Evolutionary conservation across 2,113 vertebrate genomes (phyloP).

Genomic region (Microtus montanus): DNA sequence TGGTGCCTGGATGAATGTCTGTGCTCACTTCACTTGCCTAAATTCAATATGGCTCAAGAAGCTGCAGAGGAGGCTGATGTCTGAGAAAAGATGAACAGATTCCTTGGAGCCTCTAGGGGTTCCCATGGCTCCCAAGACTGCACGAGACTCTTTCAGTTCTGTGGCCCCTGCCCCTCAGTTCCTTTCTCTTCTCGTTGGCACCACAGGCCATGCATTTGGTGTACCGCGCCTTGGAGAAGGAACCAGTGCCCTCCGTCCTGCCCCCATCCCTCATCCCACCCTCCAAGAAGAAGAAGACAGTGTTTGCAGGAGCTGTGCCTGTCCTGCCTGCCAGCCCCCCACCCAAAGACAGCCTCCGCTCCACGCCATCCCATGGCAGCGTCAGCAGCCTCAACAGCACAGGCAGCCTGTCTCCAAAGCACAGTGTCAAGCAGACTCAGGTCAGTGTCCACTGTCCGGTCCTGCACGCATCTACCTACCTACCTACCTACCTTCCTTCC

Average conservation of each 20-base stretch:
- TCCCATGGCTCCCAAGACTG: not conserved
- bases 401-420: slow-evolving; percentile 95
- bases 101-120: not conserved
- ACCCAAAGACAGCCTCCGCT: slow-evolving; percentile 94
- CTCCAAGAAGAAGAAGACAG: slow-evolving; percentile 93
- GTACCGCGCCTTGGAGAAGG: slow-evolving; percentile 97
- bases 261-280: slow-evolving; percentile 93
- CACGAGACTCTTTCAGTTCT: too few relatives aligned
- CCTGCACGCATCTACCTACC: not conserved
- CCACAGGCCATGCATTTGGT: slow-evolving; percentile 98
- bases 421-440: slow-evolving; percentile 92
- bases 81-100: not conserved
- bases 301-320: slow-evolving; percentile 88
- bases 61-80: not conserved
- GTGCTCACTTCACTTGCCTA: not conserved
- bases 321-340: slow-evolving; percentile 95
- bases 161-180: not conserved
- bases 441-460: slow-evolving; percentile 76
- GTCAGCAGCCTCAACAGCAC: slow-evolving; percentile 95
- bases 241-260: slow-evolving; percentile 93
- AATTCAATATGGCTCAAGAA: not conserved
- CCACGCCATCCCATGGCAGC: slow-evolving; percentile 96
- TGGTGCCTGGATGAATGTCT: not conserved
- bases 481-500: too few relatives aligned
- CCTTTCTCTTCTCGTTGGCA: slow-evolving; percentile 25